Conservation (phyloP, 2,113 vertebrate genomes). For the Notothenia rossii region DNA sequence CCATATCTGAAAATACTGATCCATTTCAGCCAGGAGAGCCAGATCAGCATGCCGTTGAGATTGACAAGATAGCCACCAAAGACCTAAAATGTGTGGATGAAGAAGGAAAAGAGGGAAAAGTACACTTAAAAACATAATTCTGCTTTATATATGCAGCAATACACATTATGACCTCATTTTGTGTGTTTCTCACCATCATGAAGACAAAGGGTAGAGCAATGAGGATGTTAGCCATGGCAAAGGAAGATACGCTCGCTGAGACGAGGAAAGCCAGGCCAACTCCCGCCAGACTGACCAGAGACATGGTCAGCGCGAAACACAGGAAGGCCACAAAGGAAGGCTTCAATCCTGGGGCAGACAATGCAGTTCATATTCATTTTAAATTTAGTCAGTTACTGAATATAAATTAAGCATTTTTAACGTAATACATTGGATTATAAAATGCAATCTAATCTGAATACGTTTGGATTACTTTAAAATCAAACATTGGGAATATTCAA, state of each 20-base stretch:
- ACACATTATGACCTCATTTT: neutral
- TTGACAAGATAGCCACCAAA: conserved; percentile 87
- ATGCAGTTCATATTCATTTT: no score
- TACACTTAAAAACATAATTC: neutral
- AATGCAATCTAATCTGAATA: no score
- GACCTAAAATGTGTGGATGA: conserved; percentile 70
- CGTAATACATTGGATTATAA: no score
- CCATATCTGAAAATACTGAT: conserved; percentile 86
- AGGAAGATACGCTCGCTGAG: conserved; percentile 82
- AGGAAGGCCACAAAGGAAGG: conserved; percentile 76
- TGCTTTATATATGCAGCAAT: neutral
- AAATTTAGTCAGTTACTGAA: no score
- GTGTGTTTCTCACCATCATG: conserved; percentile 84
- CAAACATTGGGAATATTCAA: no score
- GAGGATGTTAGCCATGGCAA: conserved; percentile 85
- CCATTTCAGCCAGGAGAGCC: conserved; percentile 87
- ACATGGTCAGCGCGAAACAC: conserved; percentile 82
- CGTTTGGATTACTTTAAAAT: no score
- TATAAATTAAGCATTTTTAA: no score
- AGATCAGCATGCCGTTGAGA: conserved; percentile 84
- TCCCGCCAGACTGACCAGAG: conserved; percentile 82
- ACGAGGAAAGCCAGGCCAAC: conserved; percentile 85
- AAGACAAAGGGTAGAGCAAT: conserved; percentile 86
- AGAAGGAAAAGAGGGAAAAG: neutral
- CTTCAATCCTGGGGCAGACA: conserved; percentile 76